Evolutionary conservation across 2,113 vertebrate species (phyloP).

Genomic region (Peromyscus leucopus): DNA sequence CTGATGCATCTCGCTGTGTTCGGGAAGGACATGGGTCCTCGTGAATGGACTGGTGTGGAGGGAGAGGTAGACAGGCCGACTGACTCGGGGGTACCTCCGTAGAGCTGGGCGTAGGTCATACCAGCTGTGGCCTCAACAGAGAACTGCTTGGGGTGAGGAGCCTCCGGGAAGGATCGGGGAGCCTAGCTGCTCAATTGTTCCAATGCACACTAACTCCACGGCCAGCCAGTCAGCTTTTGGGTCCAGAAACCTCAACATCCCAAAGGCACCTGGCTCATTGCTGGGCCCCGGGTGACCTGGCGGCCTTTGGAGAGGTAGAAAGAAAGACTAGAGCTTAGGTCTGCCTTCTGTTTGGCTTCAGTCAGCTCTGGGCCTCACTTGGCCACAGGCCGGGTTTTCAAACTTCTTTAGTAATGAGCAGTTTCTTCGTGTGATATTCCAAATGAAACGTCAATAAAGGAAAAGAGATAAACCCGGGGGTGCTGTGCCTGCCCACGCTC

Average conservation of each 20-base stretch:
- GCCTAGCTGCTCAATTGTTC: background rate
- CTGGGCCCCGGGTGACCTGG: background rate
- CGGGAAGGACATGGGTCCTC: background rate
- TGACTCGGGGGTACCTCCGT: background rate
- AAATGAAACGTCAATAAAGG: background rate
- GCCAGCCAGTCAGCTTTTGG: background rate
- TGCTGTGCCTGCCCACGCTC: background rate
- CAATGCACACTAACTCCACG: background rate
- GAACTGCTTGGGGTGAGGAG: background rate
- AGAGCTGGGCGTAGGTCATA: background rate
- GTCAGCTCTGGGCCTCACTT: background rate
- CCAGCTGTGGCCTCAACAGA: background rate
- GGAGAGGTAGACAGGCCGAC: background rate
- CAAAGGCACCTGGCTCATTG: background rate
- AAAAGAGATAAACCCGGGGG: background rate
- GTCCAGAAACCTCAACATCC: background rate
- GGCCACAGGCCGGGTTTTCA: background rate
- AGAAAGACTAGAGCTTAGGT: background rate
- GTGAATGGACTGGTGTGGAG: background rate
- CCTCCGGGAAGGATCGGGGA: background rate
- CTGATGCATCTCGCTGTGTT: background rate
- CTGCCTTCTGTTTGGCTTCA: background rate
- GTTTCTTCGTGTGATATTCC: constrained; percentile 21
- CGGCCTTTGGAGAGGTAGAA: background rate
- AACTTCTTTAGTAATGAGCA: background rate